These are phyloP conservation scores for Tapirus indicus DNA, from an alignment of 2,797 vertebrate genomes.

Conservation along the genomic window DNA sequence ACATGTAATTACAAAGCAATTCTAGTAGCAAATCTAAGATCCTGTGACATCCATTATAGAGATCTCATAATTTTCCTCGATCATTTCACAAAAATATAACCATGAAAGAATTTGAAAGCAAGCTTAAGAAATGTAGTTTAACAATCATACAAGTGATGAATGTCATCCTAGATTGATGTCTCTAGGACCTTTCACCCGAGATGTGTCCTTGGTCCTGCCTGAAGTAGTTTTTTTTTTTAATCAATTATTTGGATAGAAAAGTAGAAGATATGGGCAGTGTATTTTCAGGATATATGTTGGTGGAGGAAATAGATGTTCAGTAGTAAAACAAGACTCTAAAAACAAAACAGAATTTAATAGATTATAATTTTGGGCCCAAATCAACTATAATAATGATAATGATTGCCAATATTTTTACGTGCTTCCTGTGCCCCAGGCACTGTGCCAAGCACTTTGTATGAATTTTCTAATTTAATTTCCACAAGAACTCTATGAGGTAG, in stretches of 20 bases:
- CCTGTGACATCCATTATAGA: background rate
- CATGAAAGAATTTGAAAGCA: conserved; percentile 60
- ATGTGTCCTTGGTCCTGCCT: conserved; percentile 39
- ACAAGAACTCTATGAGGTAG: background rate
- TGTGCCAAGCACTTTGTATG: conserved; percentile 35
- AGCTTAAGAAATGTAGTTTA: conserved; percentile 47
- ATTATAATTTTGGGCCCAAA: conserved; percentile 56
- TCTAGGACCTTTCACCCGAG: conserved; percentile 10
- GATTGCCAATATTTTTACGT: conserved; percentile 9
- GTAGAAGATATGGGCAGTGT: conserved; percentile 48
- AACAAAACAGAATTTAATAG: conserved; percentile 61
- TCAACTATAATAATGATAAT: conserved; percentile 42
- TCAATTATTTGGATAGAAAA: conserved; percentile 52
- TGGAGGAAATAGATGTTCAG: conserved; percentile 60
- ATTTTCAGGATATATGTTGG: conserved; percentile 59
- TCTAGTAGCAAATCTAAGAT: conserved; percentile 43
- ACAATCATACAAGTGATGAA: background rate
- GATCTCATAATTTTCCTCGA: conserved; percentile 17
- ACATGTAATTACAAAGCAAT: conserved; percentile 35
- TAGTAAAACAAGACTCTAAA: conserved; percentile 67
- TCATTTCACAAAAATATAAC: conserved; percentile 53
- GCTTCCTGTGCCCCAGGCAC: conserved; percentile 25
- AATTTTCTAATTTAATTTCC: conserved; percentile 55
- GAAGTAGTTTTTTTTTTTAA: background rate
- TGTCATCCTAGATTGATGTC: conserved; percentile 27